Percentiles rank a stretch among this genome's conserved stretches.
phyloP scores from a whole-genome alignment of 2,797 vertebrate genomes.

The Xerus rutilus region DNA sequence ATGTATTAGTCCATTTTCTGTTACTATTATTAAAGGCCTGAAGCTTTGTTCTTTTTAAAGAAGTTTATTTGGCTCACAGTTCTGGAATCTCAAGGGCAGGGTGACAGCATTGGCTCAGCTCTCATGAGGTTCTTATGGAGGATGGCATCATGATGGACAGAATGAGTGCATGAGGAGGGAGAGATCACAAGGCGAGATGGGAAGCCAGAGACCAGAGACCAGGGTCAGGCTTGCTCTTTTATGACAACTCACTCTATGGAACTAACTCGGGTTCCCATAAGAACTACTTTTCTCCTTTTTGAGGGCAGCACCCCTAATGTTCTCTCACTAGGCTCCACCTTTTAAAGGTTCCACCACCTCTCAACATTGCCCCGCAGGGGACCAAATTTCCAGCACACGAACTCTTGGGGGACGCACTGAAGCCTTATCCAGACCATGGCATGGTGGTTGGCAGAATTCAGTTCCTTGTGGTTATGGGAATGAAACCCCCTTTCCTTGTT shows the following conservation, averaged over 20 bases:
- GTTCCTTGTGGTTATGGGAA: neutral
- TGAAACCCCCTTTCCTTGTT: neutral
- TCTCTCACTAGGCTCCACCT: neutral
- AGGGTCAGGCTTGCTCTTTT: neutral
- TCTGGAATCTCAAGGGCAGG: neutral
- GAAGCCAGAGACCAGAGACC: neutral
- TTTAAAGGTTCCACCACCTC: neutral
- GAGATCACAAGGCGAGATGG: neutral
- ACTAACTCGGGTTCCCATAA: neutral
- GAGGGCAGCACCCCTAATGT: neutral
- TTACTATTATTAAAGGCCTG: neutral
- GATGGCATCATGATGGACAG: neutral
- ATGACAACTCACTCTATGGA: neutral
- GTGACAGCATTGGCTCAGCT: too few relatives aligned
- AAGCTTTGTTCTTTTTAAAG: neutral
- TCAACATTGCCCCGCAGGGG: too few relatives aligned
- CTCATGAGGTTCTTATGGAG: neutral
- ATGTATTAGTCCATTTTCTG: neutral
- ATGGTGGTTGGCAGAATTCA: neutral
- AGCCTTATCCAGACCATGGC: neutral
- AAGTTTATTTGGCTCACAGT: neutral
- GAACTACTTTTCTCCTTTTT: neutral
- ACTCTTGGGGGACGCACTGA: neutral
- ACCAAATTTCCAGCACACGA: neutral
- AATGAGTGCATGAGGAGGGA: neutral